These are phyloP conservation scores for Athene cunicularia DNA, from an alignment of 2,113 vertebrate genomes.

Conservation along the genomic window DNA sequence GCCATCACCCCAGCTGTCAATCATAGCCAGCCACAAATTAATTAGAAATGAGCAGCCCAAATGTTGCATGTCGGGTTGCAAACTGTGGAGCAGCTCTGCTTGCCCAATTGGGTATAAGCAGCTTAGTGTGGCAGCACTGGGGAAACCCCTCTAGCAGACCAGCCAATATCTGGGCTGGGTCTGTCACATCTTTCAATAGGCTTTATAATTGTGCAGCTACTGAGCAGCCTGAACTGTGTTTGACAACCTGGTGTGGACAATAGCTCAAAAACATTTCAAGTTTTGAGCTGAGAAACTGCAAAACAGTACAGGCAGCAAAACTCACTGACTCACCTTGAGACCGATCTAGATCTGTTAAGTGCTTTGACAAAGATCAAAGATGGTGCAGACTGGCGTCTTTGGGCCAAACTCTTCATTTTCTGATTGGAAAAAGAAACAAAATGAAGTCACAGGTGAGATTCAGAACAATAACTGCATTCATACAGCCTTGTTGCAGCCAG, in stretches of 20 bases:
- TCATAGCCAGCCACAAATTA: background rate
- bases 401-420: constrained; percentile 93
- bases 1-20: background rate
- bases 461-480: background rate
- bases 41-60: background rate
- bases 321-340: constrained; percentile 80
- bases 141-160: background rate
- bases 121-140: background rate
- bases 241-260: background rate
- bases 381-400: constrained; percentile 91
- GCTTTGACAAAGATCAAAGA: constrained; percentile 94
- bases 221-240: accelerated
- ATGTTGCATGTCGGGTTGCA: accelerated
- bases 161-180: accelerated
- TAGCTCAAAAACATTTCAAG: background rate
- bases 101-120: background rate
- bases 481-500: background rate
- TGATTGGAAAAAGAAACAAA: constrained; percentile 65
- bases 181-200: background rate
- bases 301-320: background rate
- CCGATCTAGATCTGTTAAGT: constrained; percentile 85
- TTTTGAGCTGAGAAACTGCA: background rate
- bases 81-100: background rate
- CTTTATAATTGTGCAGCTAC: background rate
- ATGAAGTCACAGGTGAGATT: constrained; percentile 1